Base-by-base conservation (phyloP, 2,113 vertebrate species). In the Lasiurus cinereus region DNA sequence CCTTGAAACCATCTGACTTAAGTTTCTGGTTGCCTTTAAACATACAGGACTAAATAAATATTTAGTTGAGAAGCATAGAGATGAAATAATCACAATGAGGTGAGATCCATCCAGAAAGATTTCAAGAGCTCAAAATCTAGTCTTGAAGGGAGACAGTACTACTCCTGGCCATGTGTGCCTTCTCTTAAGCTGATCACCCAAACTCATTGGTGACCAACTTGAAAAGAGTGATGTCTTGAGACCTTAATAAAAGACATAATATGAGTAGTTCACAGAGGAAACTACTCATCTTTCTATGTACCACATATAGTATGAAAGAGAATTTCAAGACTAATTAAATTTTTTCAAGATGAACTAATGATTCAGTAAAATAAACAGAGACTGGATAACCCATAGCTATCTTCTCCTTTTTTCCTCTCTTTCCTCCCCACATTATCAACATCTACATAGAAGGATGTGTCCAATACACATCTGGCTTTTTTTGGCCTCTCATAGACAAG, bases 281-380 rank as follows among this genome's bases (percentile, higher is more conserved):
- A 84, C 0, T 19, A 39, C 39, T 39, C 39, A 6, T 54, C 46
- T 82, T 54, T 79, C 31, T 76, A 24, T 79, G 56, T 80, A 59
- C 7, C 13, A 36, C 6, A 59, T n/a, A 56, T 0, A 6, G 19
- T 56, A 15, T 64, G 43, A 39, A 3, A 73, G 36, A 91, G 14
- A 80, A 82, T 36, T 87, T 95, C 19, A 84, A 90, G 52, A 89
- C 6, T 19, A 56, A 82, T 73, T 77, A 52, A 27, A 54, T 16
- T 66, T 73, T 90, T 96, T 94, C 3, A 67, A 78, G 54, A 56
- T 56, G 39, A 80, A 73, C 56, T 39, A 76, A 66, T 92, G 33
- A 93, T 43, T 79, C 36, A 16, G 15, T 69, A 52, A 92, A 88
- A 91, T 59, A 78, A 92, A 46, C 16, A 48, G 22, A 76, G 66